Evolutionary conservation across 2,113 vertebrate genomes (phyloP).

Genomic region (Beaufortia kweichowensis): DNA sequence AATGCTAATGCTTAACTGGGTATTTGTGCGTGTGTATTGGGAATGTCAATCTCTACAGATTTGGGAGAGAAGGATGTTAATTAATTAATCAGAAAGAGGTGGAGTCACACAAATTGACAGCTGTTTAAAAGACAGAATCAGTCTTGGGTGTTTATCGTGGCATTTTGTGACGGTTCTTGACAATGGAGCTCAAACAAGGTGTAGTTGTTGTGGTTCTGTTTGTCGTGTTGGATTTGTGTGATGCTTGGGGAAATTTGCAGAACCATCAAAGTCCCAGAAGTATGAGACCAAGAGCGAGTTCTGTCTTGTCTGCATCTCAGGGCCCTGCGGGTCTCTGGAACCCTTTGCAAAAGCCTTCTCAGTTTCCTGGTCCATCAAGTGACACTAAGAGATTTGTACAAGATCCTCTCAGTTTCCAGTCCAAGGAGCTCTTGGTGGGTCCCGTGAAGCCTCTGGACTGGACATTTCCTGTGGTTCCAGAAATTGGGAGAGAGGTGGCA

Average conservation of each 20-base stretch:
- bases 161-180: background rate
- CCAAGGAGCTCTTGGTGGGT: slow-evolving; percentile 36
- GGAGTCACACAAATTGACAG: background rate
- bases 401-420: background rate
- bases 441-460: slow-evolving; percentile 45
- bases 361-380: background rate
- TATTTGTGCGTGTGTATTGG: no score
- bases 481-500: background rate
- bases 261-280: background rate
- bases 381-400: background rate
- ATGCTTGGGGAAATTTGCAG: background rate
- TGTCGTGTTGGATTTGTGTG: background rate
- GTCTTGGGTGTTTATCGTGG: background rate
- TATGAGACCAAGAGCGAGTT: background rate
- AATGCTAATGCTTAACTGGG: no score
- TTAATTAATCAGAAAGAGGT: background rate
- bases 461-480: slow-evolving; percentile 48
- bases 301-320: background rate
- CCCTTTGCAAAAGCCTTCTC: background rate
- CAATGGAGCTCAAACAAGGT: background rate
- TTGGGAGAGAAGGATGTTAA: background rate
- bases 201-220: background rate
- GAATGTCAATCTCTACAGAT: background rate
- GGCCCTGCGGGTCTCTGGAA: background rate
- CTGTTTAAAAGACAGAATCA: background rate